Conservation (phyloP, 2,888 invertebrate species). For the Netelia melanura region DNA sequence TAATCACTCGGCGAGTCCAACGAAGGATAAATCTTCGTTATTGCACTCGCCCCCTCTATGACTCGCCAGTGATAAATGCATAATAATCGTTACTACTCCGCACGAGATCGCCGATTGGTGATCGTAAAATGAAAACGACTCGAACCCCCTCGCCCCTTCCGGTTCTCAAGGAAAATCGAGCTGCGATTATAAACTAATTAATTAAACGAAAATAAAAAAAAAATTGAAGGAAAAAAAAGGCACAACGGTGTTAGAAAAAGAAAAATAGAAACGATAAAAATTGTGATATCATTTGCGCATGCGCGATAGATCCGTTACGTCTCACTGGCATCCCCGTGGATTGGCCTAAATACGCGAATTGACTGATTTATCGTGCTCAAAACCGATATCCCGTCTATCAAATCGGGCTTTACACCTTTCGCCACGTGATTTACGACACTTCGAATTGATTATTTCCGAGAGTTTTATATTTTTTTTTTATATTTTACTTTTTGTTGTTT, state of each 20-base stretch:
- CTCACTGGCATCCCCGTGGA: neutral
- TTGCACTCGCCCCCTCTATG: neutral
- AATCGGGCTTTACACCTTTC: slow-evolving; percentile 59
- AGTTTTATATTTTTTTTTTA: neutral
- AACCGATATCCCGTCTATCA: slow-evolving; percentile 32
- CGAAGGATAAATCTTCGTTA: neutral
- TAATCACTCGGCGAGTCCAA: neutral
- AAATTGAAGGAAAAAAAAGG: slow-evolving; percentile 11
- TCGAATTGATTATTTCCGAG: slow-evolving; percentile 59
- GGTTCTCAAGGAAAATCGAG: slow-evolving; percentile 26
- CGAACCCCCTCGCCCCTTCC: slow-evolving; percentile 25
- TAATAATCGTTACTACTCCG: neutral
- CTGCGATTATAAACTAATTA: slow-evolving; percentile 64
- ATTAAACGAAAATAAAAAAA: slow-evolving; percentile 52
- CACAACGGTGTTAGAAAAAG: neutral
- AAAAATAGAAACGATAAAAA: too few species aligned
- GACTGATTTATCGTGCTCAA: neutral
- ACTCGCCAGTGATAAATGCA: neutral
- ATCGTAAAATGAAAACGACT: slow-evolving; percentile 44
- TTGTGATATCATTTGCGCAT: neutral
- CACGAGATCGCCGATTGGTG: neutral
- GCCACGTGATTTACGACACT: slow-evolving; percentile 60
- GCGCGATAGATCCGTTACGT: neutral
- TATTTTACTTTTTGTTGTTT: neutral
- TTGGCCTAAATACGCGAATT: neutral